These are phyloP conservation scores for Tridacna gigas DNA, from an alignment of 2,888 invertebrate species.

Conservation along the genomic window DNA sequence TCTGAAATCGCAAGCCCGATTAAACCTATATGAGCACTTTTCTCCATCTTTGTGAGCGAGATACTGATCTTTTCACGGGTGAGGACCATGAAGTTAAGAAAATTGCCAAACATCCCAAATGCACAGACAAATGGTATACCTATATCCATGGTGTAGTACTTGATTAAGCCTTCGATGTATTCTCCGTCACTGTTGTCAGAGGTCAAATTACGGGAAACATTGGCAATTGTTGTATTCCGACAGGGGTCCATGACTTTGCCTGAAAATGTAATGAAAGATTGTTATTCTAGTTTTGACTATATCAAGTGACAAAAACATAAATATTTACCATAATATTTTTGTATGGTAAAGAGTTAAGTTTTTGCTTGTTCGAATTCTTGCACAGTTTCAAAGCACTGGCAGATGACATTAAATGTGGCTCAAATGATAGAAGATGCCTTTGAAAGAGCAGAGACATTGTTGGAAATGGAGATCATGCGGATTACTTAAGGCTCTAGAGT, in stretches of 20 bases:
- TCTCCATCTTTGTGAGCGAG: constrained; percentile 81
- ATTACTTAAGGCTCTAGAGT: too few species aligned
- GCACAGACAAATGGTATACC: constrained; percentile 79
- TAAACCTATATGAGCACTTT: constrained; percentile 82
- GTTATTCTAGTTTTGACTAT: too few species aligned
- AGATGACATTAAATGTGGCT: too few species aligned
- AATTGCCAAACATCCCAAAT: constrained; percentile 81
- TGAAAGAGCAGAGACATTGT: too few species aligned
- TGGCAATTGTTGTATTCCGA: constrained; percentile 19
- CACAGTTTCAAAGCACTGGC: too few species aligned
- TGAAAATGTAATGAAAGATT: neutral
- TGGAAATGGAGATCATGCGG: too few species aligned
- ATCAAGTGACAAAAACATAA: too few species aligned
- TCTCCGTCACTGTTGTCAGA: constrained; percentile 35
- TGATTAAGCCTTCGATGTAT: constrained; percentile 59
- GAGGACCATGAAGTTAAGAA: constrained; percentile 80
- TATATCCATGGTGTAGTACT: constrained; percentile 73
- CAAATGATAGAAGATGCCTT: too few species aligned
- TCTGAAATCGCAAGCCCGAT: constrained; percentile 83
- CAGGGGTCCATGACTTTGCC: constrained; percentile 14
- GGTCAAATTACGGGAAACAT: constrained; percentile 7
- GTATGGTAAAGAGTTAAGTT: too few species aligned
- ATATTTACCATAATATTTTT: too few species aligned
- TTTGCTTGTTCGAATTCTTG: too few species aligned
- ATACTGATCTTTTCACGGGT: constrained; percentile 79